Evolutionary conservation across 1,140 invertebrate genomes (phyloP).

Genomic region (Eurytemora carolleeae): DNA sequence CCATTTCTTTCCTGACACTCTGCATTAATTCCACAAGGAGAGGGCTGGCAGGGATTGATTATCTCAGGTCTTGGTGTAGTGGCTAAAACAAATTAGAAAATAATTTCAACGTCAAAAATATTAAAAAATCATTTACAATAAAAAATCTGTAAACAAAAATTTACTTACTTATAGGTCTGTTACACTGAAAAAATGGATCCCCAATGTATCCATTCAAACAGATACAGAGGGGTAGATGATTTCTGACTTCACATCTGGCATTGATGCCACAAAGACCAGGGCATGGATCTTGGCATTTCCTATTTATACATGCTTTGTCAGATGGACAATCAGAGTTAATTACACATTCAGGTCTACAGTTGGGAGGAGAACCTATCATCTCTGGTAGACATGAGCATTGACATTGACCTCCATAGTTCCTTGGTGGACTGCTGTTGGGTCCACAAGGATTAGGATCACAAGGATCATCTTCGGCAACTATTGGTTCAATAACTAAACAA

Average conservation of each 20-base stretch:
- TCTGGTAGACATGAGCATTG: constrained; percentile 42
- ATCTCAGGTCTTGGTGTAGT: constrained; percentile 16
- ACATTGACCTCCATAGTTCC: constrained; percentile 26
- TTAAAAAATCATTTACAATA: neutral
- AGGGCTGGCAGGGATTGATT: constrained; percentile 34
- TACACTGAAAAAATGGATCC: constrained; percentile 54
- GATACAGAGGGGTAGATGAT: constrained; percentile 49
- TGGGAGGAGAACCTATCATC: constrained; percentile 46
- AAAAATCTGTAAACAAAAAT: neutral
- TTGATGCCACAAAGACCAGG: constrained; percentile 41
- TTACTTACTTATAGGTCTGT: constrained; percentile 21
- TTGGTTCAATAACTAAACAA: constrained; percentile 2
- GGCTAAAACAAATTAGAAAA: constrained; percentile 26
- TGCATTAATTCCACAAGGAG: constrained; percentile 62
- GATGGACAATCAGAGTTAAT: constrained; percentile 42
- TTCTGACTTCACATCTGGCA: constrained; percentile 49
- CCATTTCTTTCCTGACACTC: constrained; percentile 47
- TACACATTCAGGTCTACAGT: constrained; percentile 51
- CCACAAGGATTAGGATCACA: constrained; percentile 22
- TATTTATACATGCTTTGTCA: constrained; percentile 20
- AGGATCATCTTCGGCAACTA: constrained; percentile 17
- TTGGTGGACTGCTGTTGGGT: constrained; percentile 31
- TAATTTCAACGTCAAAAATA: neutral
- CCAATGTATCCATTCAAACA: constrained; percentile 50
- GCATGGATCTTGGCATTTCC: constrained; percentile 24